A percentile compares a stretch with the other conserved stretches of the same genome.
Evolutionary conservation across 1,140 invertebrate genomes (phyloP).

Genomic region (Drosophila melanica): DNA sequence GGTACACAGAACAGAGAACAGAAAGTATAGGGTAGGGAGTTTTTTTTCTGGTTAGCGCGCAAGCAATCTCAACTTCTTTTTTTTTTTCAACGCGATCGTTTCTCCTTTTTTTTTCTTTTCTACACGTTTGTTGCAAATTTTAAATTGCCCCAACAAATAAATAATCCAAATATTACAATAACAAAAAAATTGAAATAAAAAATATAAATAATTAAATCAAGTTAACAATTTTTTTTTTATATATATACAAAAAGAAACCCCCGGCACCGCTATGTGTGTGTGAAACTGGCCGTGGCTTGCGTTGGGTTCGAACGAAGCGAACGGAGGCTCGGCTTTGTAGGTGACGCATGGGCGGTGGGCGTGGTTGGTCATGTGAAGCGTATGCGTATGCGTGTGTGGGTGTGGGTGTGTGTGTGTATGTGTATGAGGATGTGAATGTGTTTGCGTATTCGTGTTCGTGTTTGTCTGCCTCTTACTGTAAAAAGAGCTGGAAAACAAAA

Average conservation of each 20-base stretch:
- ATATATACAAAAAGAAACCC: constrained; percentile 18
- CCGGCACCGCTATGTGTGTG: constrained; percentile 67
- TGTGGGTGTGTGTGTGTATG: constrained; percentile 29
- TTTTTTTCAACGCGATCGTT: constrained; percentile 13
- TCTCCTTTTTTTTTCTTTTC: constrained; percentile 14
- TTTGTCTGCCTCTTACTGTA: constrained; percentile 61
- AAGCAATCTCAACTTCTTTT: constrained; percentile 48
- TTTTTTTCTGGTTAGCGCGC: constrained; percentile 61
- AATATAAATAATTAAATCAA: constrained; percentile 5
- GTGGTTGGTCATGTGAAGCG: constrained; percentile 47
- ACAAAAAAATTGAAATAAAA: constrained; percentile 3
- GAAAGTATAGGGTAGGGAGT: constrained; percentile 42
- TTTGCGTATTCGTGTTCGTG: constrained; percentile 10
- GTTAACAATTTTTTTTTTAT: constrained; percentile 8
- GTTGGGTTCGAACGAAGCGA: constrained; percentile 77
- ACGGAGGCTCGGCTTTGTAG: constrained; percentile 71
- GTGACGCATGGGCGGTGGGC: constrained; percentile 55
- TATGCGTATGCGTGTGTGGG: constrained; percentile 26
- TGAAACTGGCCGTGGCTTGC: constrained; percentile 78
- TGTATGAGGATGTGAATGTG: not conserved
- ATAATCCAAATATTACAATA: not conserved
- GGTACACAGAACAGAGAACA: constrained; percentile 46
- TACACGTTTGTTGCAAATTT: constrained; percentile 11
- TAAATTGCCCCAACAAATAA: constrained; percentile 19
- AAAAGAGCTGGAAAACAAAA: constrained; percentile 15